These are phyloP conservation scores for Drosophila grimshawi DNA, from an alignment of 1,140 invertebrate genomes.

Conservation along the genomic window DNA sequence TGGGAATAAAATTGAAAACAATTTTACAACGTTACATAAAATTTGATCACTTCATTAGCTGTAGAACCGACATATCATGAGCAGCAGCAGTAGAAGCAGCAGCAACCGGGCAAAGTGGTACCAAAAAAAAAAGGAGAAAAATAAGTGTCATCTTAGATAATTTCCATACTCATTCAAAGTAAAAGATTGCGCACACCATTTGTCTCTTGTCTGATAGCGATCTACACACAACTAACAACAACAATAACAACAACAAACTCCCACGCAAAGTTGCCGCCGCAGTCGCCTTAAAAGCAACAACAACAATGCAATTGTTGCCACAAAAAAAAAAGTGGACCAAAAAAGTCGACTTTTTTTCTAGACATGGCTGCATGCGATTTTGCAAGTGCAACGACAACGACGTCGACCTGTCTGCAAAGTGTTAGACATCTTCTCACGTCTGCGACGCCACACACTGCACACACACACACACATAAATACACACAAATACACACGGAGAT, in stretches of 20 bases:
- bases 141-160: conserved; percentile 76
- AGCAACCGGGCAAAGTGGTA: neutral
- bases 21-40: conserved; percentile 6
- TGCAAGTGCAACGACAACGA: conserved; percentile 70
- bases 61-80: conserved; percentile 36
- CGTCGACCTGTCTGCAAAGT: conserved; percentile 78
- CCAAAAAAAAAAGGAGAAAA: neutral
- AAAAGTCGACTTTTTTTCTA: conserved; percentile 47
- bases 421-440: conserved; percentile 82
- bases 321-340: conserved; percentile 59
- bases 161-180: conserved; percentile 64
- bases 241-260: conserved; percentile 59
- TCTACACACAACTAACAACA: conserved; percentile 60
- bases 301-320: conserved; percentile 68
- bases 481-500: conserved; percentile 25
- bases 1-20: conserved; percentile 48
- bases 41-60: conserved; percentile 72
- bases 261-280: conserved; percentile 73
- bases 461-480: no score
- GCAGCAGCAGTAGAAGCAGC: conserved; percentile 12
- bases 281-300: conserved; percentile 48
- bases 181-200: conserved; percentile 83
- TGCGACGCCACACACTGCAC: conserved; percentile 30
- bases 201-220: conserved; percentile 78
- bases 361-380: conserved; percentile 52